Evolutionary conservation across 2,113 vertebrate genomes (phyloP), one percentile per base, ranked within the genome.

Genomic region (Forbesichthys papilliferus): DNA sequence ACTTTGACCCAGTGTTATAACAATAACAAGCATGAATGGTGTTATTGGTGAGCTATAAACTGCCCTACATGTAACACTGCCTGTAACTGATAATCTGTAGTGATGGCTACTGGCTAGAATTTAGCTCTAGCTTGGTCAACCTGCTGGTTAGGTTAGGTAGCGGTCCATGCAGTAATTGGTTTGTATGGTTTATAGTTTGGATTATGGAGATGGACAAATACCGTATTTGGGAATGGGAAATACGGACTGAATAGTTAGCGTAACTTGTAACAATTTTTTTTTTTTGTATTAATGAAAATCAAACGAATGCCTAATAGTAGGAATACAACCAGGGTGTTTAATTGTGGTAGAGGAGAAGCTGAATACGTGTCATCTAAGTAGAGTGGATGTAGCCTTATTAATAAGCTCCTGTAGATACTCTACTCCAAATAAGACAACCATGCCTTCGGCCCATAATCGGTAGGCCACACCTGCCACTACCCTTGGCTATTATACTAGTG

Each of bases 91-190:
- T 11, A 48, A 13, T 0, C n/a, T 78, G 71, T 61, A 61, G 16
- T 63, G 47, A 64, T 34, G 8, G 36, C 13, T 49, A 55, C 48
- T 69, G 74, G 59, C 66, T 63, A 47, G 53, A 62, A 66, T 52
- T 67, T 27, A 68, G 76, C 27, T 27, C 27, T 27, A 72, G 69
- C 27, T 79, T 64, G 71, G 70, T 64, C 55, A 67, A 27, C 27
- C 27, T 27, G 27, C 27, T 27, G 27, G 27, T 27, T 27, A 27
- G 54, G 46, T 16, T 42, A 67, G 49, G 52, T 47, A 69, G 36
- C 36, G 27, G 27, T 27, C 48, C 11, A 52, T 36, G 27, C 27
- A 27, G 27, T 27, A 55, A 55, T 51, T 61, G 72, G 48, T 70
- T 47, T 33, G 12, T 59, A 56, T 59, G 61, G 46, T 59, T 42